These are phyloP conservation scores for Stenichneumon culpator DNA, from an alignment of 2,888 invertebrate genomes.

Conservation along the genomic window DNA sequence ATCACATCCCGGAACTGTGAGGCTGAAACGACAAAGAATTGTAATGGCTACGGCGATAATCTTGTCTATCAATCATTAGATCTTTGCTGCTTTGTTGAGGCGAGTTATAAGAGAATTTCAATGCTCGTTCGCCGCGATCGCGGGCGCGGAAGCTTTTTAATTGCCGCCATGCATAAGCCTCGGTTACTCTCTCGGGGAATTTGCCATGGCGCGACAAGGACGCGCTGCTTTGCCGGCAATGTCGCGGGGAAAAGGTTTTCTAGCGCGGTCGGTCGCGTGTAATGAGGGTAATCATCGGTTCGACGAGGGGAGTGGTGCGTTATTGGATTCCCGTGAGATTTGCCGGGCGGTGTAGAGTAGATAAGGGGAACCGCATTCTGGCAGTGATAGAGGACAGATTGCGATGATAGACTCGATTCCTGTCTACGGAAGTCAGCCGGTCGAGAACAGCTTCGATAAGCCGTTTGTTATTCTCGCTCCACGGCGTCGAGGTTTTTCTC, in stretches of 20 bases:
- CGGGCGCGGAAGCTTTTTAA: constrained; percentile 61
- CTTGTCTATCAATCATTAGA: constrained; percentile 60
- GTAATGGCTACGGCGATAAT: constrained; percentile 14
- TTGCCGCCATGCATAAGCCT: constrained; percentile 52
- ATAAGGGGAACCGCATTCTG: constrained; percentile 18
- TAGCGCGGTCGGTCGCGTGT: background rate
- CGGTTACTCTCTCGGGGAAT: constrained; percentile 37
- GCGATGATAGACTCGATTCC: constrained; percentile 51
- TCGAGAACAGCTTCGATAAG: constrained; percentile 63
- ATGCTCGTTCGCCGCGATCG: constrained; percentile 33
- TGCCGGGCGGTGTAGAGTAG: constrained; percentile 6
- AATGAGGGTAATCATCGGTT: background rate
- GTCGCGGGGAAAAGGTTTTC: constrained; percentile 29
- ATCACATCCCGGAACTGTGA: constrained; percentile 58
- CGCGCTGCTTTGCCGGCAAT: constrained; percentile 3
- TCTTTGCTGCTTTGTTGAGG: constrained; percentile 11
- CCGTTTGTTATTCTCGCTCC: constrained; percentile 58
- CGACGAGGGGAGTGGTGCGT: constrained; percentile 57
- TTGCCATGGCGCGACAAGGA: constrained; percentile 54
- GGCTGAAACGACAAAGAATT: constrained; percentile 21
- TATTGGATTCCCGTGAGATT: constrained; percentile 44
- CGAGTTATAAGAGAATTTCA: constrained; percentile 58
- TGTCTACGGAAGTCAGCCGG: constrained; percentile 57
- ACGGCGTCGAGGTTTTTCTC: constrained; percentile 29
- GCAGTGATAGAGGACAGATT: constrained; percentile 21